Evolutionary conservation across 2,888 invertebrate species (phyloP), one percentile per base, ranked within the genome.

Genomic region (Neoaliturus tenellus): DNA sequence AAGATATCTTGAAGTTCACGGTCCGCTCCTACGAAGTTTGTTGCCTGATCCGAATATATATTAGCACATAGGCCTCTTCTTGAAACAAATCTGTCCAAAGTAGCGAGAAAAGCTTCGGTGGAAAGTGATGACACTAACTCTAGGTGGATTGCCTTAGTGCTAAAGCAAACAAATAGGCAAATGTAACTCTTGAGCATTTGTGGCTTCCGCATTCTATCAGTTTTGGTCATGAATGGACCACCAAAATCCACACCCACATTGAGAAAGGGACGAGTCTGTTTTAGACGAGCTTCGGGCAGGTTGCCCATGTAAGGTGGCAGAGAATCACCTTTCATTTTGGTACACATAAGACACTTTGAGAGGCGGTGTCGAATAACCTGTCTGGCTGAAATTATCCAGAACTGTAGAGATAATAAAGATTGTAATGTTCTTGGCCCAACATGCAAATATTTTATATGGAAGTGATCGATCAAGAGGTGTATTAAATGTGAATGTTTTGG

Each of bases 21-120:
- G 51, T 85, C 85, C 0, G 89, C 89, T 3, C 89, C 89, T 0
- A 89, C 87, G 81, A 31, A 89, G 90, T 89, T 90, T 0, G 88
- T 88, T 0, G 88, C 89, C 39, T 89, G 89, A 81, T 90, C 90
- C 2, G 88, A 88, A 69, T 86, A 88, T 0, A 90, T 85, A 1
- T 88, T 83, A 12, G 78, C 23, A 0, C 88, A 88, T n/a, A 86
- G 73, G 0, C 89, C 90, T 71, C 89, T 67, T n/a, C 89, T 31
- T 0, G 88, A 83, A 0, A 88, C 84, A 78, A 90, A 90, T 73
- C 89, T 80, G 4, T 88, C 83, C 3, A 90, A 82, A 0, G 89
- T 86, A 0, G 89, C 88, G 1, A 90, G 17, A 83, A 90, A 90
- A 0, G 87, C 86, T 25, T 89, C 88, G 0, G 88, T 87, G 0